Evolutionary conservation across 2,888 invertebrate genomes (phyloP), one percentile per base, ranked within the genome.

Genomic region (Drosophila paucipuncta): DNA sequence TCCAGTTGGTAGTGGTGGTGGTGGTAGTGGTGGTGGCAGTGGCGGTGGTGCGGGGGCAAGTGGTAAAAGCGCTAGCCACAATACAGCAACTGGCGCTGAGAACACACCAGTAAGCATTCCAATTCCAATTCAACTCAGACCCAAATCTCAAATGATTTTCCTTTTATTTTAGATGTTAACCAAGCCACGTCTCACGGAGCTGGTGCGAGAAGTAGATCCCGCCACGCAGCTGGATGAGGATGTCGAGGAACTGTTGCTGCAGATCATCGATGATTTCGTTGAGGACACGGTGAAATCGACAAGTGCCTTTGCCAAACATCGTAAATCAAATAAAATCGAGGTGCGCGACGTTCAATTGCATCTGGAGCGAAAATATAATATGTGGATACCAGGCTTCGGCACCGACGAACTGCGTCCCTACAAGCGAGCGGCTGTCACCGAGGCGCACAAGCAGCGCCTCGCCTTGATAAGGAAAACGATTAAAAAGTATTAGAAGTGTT

Each of bases 321-420:
- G 99, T 64, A 97, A 97, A 91, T 96, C 97, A 0, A 95, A 96
- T 63, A 96, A 96, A 52, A 96, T 99, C 18, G 99, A 99, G 94
- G 96, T 98, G 1, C 97, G 96, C 92, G 99, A 99, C 94, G 98
- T 99, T 0, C 98, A 99, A 92, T 94, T 98, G 80, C 97, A 98
- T 94, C 95, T 98, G 93, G 98, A 98, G 94, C 95, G 98, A 58
- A 97, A 97, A 93, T 98, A 97, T 96, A 98, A 98, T 91, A 98
- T 99, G 97, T 99, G 98, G 98, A 97, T 98, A 68, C 99, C 99
- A 85, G 99, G 99, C 4, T 98, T 98, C 93, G 99, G 99, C 13
- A 97, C 98, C 13, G 98, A 99, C 83, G 99, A 99, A 93, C 94
- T 98, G 10, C 95, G 97, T 67, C 98, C 98, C 0, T 98, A 98